Percentiles rank a stretch among this genome's conserved stretches.
Evolutionary conservation across 2,113 vertebrate genomes (phyloP).

Genomic region (Etheostoma cragini): DNA sequence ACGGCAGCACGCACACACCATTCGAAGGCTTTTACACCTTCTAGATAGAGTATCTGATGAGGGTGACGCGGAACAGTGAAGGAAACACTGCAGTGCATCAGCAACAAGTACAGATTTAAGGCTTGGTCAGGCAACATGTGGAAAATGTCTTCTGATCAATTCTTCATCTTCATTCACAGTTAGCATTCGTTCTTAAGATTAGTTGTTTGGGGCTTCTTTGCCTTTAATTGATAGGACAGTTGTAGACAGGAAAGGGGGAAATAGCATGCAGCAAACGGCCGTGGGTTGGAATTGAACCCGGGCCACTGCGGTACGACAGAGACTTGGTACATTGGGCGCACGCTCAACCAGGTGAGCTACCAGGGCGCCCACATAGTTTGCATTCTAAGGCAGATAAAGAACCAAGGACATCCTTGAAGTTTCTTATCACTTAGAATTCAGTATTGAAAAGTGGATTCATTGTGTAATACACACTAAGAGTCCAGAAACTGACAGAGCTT

Average conservation of each 20-base stretch:
- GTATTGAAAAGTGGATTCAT: background rate
- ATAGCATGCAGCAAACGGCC: too few relatives aligned
- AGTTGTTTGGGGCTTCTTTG: too few relatives aligned
- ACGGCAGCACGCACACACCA: constrained; percentile 1
- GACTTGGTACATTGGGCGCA: too few relatives aligned
- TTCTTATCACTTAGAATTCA: background rate
- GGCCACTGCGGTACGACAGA: too few relatives aligned
- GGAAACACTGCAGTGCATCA: background rate
- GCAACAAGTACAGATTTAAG: background rate
- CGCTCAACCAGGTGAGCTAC: too few relatives aligned
- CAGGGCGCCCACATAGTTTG: background rate
- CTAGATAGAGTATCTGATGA: background rate
- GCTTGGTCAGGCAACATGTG: too few relatives aligned
- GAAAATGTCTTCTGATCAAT: constrained; percentile 2
- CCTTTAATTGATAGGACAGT: too few relatives aligned
- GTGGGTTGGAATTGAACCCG: too few relatives aligned
- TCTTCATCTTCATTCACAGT: background rate
- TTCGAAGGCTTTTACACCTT: background rate
- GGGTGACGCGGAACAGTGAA: background rate
- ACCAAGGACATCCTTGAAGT: constrained; percentile 1
- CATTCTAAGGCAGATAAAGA: background rate
- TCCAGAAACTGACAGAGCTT: constrained; percentile 31
- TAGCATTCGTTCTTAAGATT: background rate
- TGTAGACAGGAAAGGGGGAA: too few relatives aligned
- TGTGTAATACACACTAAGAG: constrained; percentile 28